Conservation (phyloP, 2,888 invertebrate species). For the Podabrus alpinus region DNA sequence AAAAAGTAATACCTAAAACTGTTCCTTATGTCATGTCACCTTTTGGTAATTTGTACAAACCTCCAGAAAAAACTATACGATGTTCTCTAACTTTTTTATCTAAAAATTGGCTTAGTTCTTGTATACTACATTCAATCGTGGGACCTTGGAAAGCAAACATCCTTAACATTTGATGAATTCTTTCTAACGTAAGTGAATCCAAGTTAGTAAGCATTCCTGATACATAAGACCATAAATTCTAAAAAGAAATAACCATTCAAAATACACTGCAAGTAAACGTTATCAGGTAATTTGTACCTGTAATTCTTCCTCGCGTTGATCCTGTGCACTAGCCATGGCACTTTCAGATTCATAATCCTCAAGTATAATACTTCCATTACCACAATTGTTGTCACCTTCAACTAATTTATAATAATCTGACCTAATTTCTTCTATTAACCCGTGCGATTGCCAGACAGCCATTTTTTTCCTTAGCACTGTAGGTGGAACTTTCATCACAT, state of each 20-base stretch:
- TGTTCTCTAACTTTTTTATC: conserved; percentile 93
- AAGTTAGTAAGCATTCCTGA: conserved; percentile 96
- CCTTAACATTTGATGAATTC: conserved; percentile 95
- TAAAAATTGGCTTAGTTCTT: conserved; percentile 85
- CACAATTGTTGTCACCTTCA: conserved; percentile 60
- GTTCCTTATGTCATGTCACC: conserved; percentile 37
- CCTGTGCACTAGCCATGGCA: conserved; percentile 92
- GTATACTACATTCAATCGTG: conserved; percentile 82
- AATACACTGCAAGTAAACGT: neutral
- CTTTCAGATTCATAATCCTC: conserved; percentile 93
- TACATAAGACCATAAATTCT: conserved; percentile 95
- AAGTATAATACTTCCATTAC: conserved; percentile 65
- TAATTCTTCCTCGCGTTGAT: conserved; percentile 91
- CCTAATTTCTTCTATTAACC: conserved; percentile 76
- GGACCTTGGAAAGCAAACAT: conserved; percentile 96
- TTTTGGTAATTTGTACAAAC: conserved; percentile 87
- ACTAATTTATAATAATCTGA: conserved; percentile 79
- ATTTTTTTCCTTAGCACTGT: conserved; percentile 85
- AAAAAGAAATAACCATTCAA: conserved; percentile 40
- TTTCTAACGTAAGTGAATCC: conserved; percentile 86
- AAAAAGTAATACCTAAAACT: neutral
- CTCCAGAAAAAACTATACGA: conserved; percentile 81
- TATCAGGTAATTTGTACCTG: conserved; percentile 62
- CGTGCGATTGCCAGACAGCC: conserved; percentile 93
- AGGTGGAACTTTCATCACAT: conserved; percentile 84